phyloP scores from a whole-genome alignment of 2,888 invertebrate genomes.

The Adelphocoris suturalis region DNA sequence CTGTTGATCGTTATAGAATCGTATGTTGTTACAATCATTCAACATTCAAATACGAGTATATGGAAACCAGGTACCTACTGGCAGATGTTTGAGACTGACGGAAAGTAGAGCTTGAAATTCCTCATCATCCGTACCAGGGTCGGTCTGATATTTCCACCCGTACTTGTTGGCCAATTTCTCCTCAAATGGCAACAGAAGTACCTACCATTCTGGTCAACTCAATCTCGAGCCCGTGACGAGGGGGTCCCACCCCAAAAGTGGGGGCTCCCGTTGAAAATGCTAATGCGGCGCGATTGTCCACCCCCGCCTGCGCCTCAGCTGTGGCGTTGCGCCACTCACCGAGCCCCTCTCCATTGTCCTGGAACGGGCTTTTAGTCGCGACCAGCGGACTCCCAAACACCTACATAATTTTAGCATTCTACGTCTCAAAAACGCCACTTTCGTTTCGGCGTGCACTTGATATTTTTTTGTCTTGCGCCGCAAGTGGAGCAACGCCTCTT shows the following conservation, averaged over 20 bases:
- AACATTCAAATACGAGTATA: too few species aligned
- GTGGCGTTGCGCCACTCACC: not conserved
- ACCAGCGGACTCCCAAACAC: not conserved
- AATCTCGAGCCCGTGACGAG: not conserved
- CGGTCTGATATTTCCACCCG: not conserved
- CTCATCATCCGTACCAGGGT: not conserved
- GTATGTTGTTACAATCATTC: too few species aligned
- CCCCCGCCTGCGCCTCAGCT: not conserved
- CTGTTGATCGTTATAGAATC: too few species aligned
- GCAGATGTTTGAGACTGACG: not conserved
- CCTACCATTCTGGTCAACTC: not conserved
- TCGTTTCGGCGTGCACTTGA: constrained; percentile 14
- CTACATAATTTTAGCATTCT: constrained; percentile 21
- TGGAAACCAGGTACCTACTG: not conserved
- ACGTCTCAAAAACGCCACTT: not conserved
- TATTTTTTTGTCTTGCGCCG: not conserved
- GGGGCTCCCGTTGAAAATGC: constrained; percentile 22
- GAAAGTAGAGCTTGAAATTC: not conserved
- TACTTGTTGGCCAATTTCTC: not conserved
- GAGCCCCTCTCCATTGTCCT: constrained; percentile 5
- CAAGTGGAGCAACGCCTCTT: constrained; percentile 11
- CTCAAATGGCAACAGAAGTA: not conserved
- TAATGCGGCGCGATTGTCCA: constrained; percentile 22
- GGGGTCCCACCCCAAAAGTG: not conserved
- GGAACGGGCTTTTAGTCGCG: constrained; percentile 17